Evolutionary conservation across 2,888 invertebrate species (phyloP).

Genomic region (Ctenicera cuprea): DNA sequence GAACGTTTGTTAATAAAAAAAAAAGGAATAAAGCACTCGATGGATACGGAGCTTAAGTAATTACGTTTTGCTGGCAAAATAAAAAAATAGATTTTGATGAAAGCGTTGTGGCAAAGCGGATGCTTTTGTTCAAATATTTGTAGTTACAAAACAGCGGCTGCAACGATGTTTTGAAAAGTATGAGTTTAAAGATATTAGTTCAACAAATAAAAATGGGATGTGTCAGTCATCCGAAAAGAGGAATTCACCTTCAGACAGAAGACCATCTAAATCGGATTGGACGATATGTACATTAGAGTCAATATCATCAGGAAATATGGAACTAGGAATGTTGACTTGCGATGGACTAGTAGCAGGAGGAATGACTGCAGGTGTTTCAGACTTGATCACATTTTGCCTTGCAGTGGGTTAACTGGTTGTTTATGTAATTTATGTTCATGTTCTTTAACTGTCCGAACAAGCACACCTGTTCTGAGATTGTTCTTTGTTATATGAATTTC

Average conservation of each 20-base stretch:
- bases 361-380: slow-evolving; percentile 64
- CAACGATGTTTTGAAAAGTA: no score
- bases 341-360: slow-evolving; percentile 56
- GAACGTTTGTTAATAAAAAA: no score
- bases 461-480: slow-evolving; percentile 72
- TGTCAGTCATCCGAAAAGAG: slow-evolving; percentile 74
- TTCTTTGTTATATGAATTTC: no score
- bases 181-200: no score
- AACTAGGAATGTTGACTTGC: slow-evolving; percentile 53
- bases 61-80: no score
- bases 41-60: no score
- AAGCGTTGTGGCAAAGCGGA: no score
- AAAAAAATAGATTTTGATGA: no score
- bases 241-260: slow-evolving; percentile 77
- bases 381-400: slow-evolving; percentile 58
- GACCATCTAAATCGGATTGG: slow-evolving; percentile 78
- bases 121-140: no score
- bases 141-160: no score
- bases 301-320: slow-evolving; percentile 67
- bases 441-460: slow-evolving; percentile 71
- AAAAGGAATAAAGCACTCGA: no score
- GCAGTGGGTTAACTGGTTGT: slow-evolving; percentile 63
- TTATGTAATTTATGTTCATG: slow-evolving; percentile 55
- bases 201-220: slow-evolving; percentile 50
- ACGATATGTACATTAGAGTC: slow-evolving; percentile 78